Percentiles rank a stretch among this genome's conserved stretches.
phyloP scores from a whole-genome alignment of 2,113 vertebrate genomes.

The Gila orcuttii region DNA sequence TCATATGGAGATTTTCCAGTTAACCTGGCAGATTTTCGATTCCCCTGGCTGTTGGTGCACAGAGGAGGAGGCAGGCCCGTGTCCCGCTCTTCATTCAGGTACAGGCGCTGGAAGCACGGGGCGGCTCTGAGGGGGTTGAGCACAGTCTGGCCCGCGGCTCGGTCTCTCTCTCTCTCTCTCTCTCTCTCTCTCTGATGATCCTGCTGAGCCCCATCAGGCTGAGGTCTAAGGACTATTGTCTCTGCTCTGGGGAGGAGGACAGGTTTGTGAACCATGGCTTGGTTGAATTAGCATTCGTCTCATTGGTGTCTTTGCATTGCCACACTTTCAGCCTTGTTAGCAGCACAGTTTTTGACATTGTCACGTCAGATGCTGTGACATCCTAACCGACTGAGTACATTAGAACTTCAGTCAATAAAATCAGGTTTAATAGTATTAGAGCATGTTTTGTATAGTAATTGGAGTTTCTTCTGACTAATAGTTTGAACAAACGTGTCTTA shows the following conservation, averaged over 20 bases:
- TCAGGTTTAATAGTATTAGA: no score
- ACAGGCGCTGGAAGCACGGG: conserved; percentile 39
- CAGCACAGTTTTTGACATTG: not conserved
- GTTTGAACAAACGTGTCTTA: not conserved
- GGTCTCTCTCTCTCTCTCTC: not conserved
- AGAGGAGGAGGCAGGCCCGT: conserved; percentile 26
- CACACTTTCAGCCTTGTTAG: conserved; percentile 1
- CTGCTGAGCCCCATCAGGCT: conserved; percentile 80
- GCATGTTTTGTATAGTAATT: no score
- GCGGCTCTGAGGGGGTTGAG: conserved; percentile 50
- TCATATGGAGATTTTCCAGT: conserved; percentile 63
- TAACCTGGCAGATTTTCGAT: conserved; percentile 62
- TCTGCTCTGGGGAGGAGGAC: conserved; percentile 40
- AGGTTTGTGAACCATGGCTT: conserved; percentile 22
- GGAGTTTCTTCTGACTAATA: no score
- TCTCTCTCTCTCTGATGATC: conserved; percentile 59
- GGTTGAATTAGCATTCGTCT: conserved; percentile 36
- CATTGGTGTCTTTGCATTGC: conserved; percentile 36
- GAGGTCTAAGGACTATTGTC: conserved; percentile 52
- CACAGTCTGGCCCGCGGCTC: conserved; percentile 44
- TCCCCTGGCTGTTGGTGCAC: conserved; percentile 52
- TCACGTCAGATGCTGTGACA: not conserved
- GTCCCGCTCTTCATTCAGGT: conserved; percentile 46
- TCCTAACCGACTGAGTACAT: not conserved
- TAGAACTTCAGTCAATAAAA: not conserved